Conservation (phyloP, 1,140 invertebrate genomes). For the Cotesia typhae region DNA sequence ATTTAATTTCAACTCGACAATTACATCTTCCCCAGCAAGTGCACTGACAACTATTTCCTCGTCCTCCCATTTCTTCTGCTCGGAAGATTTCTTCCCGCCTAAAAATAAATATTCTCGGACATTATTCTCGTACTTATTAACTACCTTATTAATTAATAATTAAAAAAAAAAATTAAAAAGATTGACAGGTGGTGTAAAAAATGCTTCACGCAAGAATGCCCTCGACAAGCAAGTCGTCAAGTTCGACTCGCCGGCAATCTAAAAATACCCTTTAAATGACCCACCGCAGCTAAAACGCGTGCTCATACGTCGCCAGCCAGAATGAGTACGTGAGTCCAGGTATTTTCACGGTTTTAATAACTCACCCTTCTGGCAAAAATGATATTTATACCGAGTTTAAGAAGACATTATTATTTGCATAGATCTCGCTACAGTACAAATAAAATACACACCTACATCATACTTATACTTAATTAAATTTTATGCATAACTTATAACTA, state of each 20-base stretch:
- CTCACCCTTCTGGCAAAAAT: conserved; percentile 22
- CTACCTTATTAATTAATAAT: conserved; percentile 7
- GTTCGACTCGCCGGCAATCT: conserved; percentile 54
- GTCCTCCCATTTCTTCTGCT: conserved; percentile 53
- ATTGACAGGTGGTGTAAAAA: conserved; percentile 40
- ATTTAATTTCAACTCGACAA: conserved; percentile 51
- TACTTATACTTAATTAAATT: no score
- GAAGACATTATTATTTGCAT: conserved; percentile 2
- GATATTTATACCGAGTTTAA: conserved; percentile 26
- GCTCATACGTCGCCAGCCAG: conserved; percentile 9
- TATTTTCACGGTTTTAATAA: conserved; percentile 25
- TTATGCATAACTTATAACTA: no score
- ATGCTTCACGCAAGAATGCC: conserved; percentile 12
- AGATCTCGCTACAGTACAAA: no score
- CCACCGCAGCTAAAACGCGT: conserved; percentile 42
- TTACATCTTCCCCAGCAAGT: conserved; percentile 48
- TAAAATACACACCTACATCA: no score
- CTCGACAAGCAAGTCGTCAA: conserved; percentile 35
- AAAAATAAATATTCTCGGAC: neutral
- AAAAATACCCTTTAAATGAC: conserved; percentile 58
- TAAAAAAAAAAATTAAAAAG: conserved; percentile 18
- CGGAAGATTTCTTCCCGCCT: neutral
- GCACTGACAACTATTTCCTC: conserved; percentile 49
- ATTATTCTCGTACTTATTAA: neutral
- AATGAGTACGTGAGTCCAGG: conserved; percentile 15